Conservation (phyloP, 1,140 invertebrate species). For the Lineus longissimus region DNA sequence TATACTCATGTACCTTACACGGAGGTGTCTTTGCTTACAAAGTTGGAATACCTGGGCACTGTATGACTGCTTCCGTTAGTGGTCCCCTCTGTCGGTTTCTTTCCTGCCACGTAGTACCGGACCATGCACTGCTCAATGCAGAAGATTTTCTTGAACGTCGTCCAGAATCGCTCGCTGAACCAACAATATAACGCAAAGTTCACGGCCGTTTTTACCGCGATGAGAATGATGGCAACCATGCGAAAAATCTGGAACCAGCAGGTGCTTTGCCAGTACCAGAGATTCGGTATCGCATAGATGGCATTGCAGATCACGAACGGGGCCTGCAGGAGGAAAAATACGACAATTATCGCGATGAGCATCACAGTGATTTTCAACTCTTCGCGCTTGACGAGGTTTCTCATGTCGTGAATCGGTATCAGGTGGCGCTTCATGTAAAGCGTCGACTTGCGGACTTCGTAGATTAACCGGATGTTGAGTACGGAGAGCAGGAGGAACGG, state of each 20-base stretch:
- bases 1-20: not conserved
- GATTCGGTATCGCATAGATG: conserved; percentile 52
- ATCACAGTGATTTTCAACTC: conserved; percentile 67
- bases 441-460: conserved; percentile 59
- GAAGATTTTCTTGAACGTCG: conserved; percentile 68
- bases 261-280: not conserved
- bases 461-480: conserved; percentile 70
- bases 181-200: conserved; percentile 77
- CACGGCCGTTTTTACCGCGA: conserved; percentile 64
- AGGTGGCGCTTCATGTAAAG: conserved; percentile 45
- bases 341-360: conserved; percentile 68
- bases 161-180: conserved; percentile 72
- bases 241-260: conserved; percentile 14
- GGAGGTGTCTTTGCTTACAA: not conserved
- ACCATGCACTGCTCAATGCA: conserved; percentile 48
- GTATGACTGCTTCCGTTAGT: not conserved
- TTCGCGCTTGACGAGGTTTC: conserved; percentile 61
- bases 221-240: conserved; percentile 60
- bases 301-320: conserved; percentile 58
- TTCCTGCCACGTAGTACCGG: not conserved
- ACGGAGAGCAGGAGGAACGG: conserved; percentile 64
- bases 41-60: not conserved
- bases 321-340: conserved; percentile 70
- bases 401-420: conserved; percentile 27
- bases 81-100: not conserved